These are phyloP conservation scores for Amiota mariae DNA, from an alignment of 2,888 invertebrate genomes.

Conservation along the genomic window DNA sequence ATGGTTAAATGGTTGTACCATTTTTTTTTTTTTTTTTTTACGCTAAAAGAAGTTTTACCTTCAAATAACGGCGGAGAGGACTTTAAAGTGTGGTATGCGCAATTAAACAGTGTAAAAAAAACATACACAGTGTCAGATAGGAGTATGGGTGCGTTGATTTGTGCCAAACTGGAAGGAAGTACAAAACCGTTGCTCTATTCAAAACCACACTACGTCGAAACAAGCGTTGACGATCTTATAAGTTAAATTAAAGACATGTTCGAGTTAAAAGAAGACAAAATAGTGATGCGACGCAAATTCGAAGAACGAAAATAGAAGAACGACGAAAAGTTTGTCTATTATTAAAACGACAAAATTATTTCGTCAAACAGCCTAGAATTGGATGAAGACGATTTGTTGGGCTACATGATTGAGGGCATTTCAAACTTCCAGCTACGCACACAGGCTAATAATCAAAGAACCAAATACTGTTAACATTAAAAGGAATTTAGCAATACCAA, in stretches of 20 bases:
- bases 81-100: not conserved
- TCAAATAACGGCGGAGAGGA: not conserved
- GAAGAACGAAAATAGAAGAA: not conserved
- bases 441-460: not conserved
- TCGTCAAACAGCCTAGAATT: too few species aligned
- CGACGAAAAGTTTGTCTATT: not conserved
- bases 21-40: too few species aligned
- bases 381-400: too few species aligned
- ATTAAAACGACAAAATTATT: not conserved
- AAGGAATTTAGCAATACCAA: not conserved
- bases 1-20: not conserved
- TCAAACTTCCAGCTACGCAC: not conserved
- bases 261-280: not conserved
- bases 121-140: not conserved
- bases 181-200: too few species aligned
- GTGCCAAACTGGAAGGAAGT: too few species aligned
- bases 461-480: not conserved
- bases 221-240: too few species aligned
- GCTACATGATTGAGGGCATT: not conserved
- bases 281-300: not conserved
- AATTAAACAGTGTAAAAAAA: not conserved
- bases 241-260: too few species aligned
- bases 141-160: too few species aligned
- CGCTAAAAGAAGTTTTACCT: not conserved
- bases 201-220: too few species aligned